Conservation (phyloP, 2,797 vertebrate species). For the Coluber constrictor region DNA sequence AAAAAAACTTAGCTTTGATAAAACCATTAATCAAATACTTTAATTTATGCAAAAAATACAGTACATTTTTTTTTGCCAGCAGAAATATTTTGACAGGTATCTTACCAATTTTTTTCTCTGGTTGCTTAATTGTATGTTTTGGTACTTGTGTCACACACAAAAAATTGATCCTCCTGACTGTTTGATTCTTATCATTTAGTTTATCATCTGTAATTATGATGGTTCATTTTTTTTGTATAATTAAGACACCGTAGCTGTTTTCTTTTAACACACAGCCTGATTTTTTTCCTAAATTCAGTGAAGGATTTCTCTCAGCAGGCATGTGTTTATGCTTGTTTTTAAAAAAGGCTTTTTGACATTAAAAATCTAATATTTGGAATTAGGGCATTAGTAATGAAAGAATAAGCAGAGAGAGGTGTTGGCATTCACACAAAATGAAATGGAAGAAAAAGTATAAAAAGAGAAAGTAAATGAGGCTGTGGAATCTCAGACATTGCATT, state of each 20-base stretch:
- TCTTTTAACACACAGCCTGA: neutral
- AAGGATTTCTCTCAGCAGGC: neutral
- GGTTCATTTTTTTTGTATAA: neutral
- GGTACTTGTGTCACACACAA: conserved; percentile 21
- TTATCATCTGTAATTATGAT: conserved; percentile 15
- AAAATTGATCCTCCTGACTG: conserved; percentile 32
- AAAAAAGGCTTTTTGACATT: conserved; percentile 9
- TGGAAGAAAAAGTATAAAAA: neutral
- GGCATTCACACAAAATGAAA: neutral
- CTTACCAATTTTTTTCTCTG: conserved; percentile 38
- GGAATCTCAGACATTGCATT: conserved; percentile 11
- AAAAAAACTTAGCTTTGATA: neutral
- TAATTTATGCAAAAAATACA: conserved; percentile 1
- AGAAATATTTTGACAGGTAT: conserved; percentile 25
- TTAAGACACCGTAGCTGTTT: neutral
- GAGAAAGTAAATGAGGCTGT: neutral
- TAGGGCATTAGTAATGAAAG: neutral
- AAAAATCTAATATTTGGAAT: conserved; percentile 5
- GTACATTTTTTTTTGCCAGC: conserved; percentile 17
- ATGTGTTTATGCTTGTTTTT: neutral
- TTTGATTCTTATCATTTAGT: conserved; percentile 37
- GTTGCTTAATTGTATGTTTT: conserved; percentile 39
- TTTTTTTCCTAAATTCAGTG: neutral
- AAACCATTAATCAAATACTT: conserved; percentile 19
- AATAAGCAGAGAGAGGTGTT: conserved; percentile 21